Evolutionary conservation across 1,140 invertebrate genomes (phyloP), one percentile per base, ranked within the genome.

Genomic region (Anoplolepis gracilipes): DNA sequence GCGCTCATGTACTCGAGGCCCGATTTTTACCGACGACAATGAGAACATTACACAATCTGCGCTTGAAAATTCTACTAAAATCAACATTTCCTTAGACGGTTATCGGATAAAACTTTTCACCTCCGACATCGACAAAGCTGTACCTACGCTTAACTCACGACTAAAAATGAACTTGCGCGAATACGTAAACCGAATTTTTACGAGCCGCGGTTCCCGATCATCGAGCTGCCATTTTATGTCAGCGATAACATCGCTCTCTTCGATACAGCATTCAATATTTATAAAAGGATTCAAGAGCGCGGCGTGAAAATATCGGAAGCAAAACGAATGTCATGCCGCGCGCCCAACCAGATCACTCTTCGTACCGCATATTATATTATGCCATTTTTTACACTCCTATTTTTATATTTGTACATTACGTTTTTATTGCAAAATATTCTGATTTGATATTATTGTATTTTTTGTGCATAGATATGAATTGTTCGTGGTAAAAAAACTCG

Each of bases 251-350:
- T 61, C 69, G 64, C 70, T 36, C 62, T 28, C 75, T 67, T 57
- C 57, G 36, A 84, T 88, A 42, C 39, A 22, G 30, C 36, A 87
- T 87, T 88, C 85, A 84, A 89, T 78, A 87, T 88, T 87, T 87
- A 86, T 78, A 75, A 77, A 86, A 86, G 78, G 39, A 82, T 82
- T 82, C 61, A 64, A 78, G 70, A 49, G 61, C 28, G 55, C 72
- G 55, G 70, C 53, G 73, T 42, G 42, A 82, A 82, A 82, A 82
- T 73, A 82, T 61, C 36, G 19, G 36, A 73, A 53, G 59, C 65
- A 59, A 30, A 67, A 11, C 67, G 65, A 72, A 42, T 42, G 53
- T 36, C n/a, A 25, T n/a, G 19, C 42, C 16, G 1, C n/a, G 8
- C 33, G 36, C 22, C 22, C 25, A 22, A 19, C 49, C 25, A 28